Evolutionary conservation across 2,797 vertebrate genomes (phyloP).

Genomic region (Karalla daura): DNA sequence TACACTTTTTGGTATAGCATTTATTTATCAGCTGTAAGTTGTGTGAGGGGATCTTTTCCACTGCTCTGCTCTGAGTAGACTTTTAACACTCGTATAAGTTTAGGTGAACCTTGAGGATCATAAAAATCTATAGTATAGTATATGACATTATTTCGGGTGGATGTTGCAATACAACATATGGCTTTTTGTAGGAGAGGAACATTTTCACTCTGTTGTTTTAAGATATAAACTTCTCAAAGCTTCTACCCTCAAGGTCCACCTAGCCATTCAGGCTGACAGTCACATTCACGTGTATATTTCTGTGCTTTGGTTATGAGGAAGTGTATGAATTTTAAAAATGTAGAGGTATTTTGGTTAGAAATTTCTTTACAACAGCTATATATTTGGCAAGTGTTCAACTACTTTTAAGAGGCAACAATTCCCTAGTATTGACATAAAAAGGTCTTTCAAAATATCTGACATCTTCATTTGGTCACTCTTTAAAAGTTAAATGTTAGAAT

Average conservation of each 20-base stretch:
- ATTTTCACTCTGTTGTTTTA: slow-evolving; percentile 9
- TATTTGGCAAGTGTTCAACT: slow-evolving; percentile 80
- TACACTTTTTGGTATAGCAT: slow-evolving; percentile 74
- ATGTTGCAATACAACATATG: background rate
- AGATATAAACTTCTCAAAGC: slow-evolving; percentile 24
- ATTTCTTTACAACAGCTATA: slow-evolving; percentile 66
- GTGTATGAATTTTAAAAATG: slow-evolving; percentile 74
- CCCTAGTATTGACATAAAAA: slow-evolving; percentile 75
- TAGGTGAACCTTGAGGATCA: slow-evolving; percentile 53
- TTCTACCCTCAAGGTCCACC: slow-evolving; percentile 62
- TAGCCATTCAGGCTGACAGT: slow-evolving; percentile 53
- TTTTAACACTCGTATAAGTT: slow-evolving; percentile 61
- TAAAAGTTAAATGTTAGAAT: slow-evolving; percentile 65
- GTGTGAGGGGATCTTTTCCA: slow-evolving; percentile 30
- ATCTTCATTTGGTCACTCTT: slow-evolving; percentile 82
- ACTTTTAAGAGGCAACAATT: slow-evolving; percentile 59
- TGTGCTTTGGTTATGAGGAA: slow-evolving; percentile 76
- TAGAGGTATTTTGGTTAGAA: slow-evolving; percentile 77
- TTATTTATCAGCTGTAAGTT: slow-evolving; percentile 55
- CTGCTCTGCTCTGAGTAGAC: slow-evolving; percentile 58
- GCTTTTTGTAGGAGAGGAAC: background rate
- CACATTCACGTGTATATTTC: slow-evolving; percentile 48
- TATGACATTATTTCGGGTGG: background rate
- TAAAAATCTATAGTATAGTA: background rate
- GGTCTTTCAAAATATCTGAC: slow-evolving; percentile 82